Conservation (phyloP, 2,113 vertebrate species). For the Cricetomys ansorgei region DNA sequence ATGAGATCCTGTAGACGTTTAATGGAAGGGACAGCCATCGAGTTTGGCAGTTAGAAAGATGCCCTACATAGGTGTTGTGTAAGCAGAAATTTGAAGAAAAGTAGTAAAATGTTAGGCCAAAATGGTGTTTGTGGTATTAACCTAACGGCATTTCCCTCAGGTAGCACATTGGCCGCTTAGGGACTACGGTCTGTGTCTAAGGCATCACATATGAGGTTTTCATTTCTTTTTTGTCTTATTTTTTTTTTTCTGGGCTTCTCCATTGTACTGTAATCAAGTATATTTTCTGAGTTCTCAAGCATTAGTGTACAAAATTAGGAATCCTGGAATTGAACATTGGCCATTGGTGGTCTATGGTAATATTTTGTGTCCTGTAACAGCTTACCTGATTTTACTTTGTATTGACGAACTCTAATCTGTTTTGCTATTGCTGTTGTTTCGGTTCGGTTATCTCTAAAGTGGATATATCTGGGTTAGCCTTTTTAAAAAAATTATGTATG, state of each 20-base stretch:
- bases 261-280: background rate
- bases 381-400: background rate
- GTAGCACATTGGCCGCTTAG: background rate
- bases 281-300: background rate
- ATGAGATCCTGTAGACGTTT: background rate
- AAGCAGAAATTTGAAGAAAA: slow-evolving; percentile 38
- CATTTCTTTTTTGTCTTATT: background rate
- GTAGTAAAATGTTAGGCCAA: background rate
- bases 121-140: background rate
- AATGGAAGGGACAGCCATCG: background rate
- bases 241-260: background rate
- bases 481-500: background rate
- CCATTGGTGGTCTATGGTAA: background rate
- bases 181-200: background rate
- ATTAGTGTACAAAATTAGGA: background rate
- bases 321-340: background rate
- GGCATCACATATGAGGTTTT: background rate
- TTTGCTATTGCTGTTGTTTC: slow-evolving; percentile 2
- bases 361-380: background rate
- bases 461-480: background rate
- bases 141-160: background rate
- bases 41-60: background rate
- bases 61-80: background rate
- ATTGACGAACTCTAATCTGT: background rate
- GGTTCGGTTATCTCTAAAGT: background rate